These are phyloP conservation scores for Lepidurus packardi DNA, from an alignment of 1,140 invertebrate species.

Conservation along the genomic window DNA sequence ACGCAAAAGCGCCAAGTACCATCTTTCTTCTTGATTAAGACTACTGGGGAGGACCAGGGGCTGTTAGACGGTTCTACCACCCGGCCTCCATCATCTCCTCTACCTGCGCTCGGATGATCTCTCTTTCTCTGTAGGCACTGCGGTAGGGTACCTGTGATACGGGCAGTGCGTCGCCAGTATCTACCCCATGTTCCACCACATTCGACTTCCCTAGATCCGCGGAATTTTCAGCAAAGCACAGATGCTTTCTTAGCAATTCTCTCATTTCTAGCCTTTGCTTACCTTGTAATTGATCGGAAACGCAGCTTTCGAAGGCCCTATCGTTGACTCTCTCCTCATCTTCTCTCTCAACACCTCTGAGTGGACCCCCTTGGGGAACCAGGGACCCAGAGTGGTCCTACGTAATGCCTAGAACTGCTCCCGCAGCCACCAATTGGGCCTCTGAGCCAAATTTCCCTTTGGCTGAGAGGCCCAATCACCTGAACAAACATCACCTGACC, in stretches of 20 bases:
- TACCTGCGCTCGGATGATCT: not conserved
- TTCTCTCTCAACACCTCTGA: too few relatives aligned
- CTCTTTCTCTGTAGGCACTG: not conserved
- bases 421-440: too few relatives aligned
- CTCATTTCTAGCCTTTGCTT: too few relatives aligned
- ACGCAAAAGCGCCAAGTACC: slow-evolving; percentile 44
- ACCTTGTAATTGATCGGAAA: too few relatives aligned
- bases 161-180: slow-evolving; percentile 38
- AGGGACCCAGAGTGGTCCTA: too few relatives aligned
- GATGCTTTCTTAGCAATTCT: not conserved
- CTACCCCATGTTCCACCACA: slow-evolving; percentile 40
- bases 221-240: not conserved
- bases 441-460: too few relatives aligned
- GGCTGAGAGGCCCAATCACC: too few relatives aligned
- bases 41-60: slow-evolving; percentile 27
- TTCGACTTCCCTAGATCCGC: not conserved
- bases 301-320: too few relatives aligned
- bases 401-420: too few relatives aligned
- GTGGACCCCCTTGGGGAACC: too few relatives aligned
- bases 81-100: slow-evolving; percentile 26
- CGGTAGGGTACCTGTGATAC: slow-evolving; percentile 41
- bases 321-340: too few relatives aligned
- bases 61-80: slow-evolving; percentile 24
- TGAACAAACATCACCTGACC: too few relatives aligned
- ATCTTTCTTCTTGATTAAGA: slow-evolving; percentile 37